phyloP scores from a whole-genome alignment of 2,113 vertebrate genomes.

The Sapayoa aenigma region DNA sequence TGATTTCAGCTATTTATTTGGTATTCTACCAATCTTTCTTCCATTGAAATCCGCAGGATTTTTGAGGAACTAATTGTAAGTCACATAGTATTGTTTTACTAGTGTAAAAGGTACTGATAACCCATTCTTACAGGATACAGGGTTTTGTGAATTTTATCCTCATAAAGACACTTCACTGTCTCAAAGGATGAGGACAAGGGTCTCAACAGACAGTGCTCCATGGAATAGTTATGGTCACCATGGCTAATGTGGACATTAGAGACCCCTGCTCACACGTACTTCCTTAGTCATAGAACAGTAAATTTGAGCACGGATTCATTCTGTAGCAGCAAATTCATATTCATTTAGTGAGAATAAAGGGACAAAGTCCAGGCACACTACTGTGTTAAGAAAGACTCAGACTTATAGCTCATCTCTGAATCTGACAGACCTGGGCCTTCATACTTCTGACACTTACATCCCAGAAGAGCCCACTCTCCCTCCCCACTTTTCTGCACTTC shows the following conservation, averaged over 20 bases:
- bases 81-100: background rate
- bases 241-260: background rate
- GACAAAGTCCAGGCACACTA: background rate
- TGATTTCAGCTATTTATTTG: background rate
- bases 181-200: background rate
- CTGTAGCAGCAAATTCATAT: background rate
- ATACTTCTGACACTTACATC: background rate
- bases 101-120: background rate
- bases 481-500: background rate
- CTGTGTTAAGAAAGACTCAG: background rate
- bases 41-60: background rate
- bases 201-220: background rate
- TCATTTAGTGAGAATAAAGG: background rate
- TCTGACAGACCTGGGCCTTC: background rate
- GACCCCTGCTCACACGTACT: background rate
- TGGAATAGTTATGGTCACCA: no score
- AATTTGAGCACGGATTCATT: background rate
- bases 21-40: background rate
- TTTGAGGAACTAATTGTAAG: background rate
- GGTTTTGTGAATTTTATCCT: background rate
- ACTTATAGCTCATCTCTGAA: background rate
- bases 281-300: background rate
- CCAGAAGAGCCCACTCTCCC: rapidly evolving
- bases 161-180: background rate
- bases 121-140: background rate